Evolutionary conservation across 2,113 vertebrate genomes (phyloP), one percentile per base, ranked within the genome.

Genomic region (Lucifuga dentata): DNA sequence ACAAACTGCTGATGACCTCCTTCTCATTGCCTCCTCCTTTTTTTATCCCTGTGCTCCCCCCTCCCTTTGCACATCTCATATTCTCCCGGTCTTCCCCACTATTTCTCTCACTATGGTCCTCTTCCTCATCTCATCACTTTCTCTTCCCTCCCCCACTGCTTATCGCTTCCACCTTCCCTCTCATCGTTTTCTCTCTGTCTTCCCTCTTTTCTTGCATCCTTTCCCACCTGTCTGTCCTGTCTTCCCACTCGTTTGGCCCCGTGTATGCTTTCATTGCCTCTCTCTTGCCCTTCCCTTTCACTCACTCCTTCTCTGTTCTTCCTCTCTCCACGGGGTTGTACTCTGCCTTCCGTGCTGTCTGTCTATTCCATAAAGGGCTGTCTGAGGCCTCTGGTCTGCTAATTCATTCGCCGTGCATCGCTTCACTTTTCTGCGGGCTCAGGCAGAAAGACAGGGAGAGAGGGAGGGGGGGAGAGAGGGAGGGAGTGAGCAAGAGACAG

Each of bases 351-450:
- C 68, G 78, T 58, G 40, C 80, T 76, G 75, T 72, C 81, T 64
- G 69, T 81, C 79, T 87, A 6, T 73, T 81, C 69, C 77, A 64
- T 86, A 68, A 68, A 85, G 83, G 73, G 69, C 80, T 80, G 83
- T 81, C 77, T 76, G 73, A 84, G 87, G 77, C 84, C 81, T 69
- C 62, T 52, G 83, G 73, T 76, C 68, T 68, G 61, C 65, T 89
- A 88, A 91, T 91, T 89, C 84, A 90, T 90, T 91, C 57, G 77
- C 72, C 12, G 82, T 85, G 88, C 89, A 83, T 88, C 62, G 67
- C 86, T 80, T 87, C 78, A 76, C 76, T 82, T 86, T 83, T 89
- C 87, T 87, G 86, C 75, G 82, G 86, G 88, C 85, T 87, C 83
- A 87, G 83, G 57, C 76, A 76, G 80, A 78, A 57, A 82, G 68